Evolutionary conservation across 2,888 invertebrate species (phyloP).

Genomic region (Drosophila neotestacea): DNA sequence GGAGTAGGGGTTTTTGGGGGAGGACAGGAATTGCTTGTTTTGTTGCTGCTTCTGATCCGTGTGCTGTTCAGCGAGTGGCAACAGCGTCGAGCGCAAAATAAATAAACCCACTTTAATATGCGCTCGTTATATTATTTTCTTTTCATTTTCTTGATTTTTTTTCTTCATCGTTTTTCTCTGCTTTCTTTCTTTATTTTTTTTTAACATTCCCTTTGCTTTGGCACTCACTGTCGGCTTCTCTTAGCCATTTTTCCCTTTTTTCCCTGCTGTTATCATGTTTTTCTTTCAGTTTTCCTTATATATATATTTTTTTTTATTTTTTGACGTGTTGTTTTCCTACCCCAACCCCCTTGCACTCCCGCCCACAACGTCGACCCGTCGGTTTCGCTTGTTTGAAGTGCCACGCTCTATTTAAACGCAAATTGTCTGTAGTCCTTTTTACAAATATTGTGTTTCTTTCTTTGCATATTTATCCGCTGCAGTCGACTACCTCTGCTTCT

Average conservation of each 20-base stretch:
- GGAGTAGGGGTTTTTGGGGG: not conserved
- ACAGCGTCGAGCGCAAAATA: slow-evolving; percentile 76
- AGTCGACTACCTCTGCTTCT: slow-evolving; percentile 24
- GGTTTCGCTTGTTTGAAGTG: slow-evolving; percentile 77
- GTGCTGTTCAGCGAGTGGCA: slow-evolving; percentile 62
- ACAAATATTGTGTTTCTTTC: slow-evolving; percentile 74
- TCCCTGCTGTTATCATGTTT: slow-evolving; percentile 60
- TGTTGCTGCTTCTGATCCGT: slow-evolving; percentile 13
- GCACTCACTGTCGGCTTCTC: slow-evolving; percentile 30
- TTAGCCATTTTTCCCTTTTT: slow-evolving; percentile 20
- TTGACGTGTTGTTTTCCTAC: slow-evolving; percentile 52
- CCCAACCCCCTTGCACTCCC: not conserved
- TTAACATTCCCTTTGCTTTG: slow-evolving; percentile 23
- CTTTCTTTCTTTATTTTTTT: slow-evolving; percentile 11
- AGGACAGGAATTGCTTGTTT: slow-evolving; percentile 21
- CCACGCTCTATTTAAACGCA: slow-evolving; percentile 81
- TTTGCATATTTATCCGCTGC: slow-evolving; percentile 67
- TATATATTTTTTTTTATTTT: slow-evolving; percentile 45
- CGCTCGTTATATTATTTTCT: slow-evolving; percentile 81
- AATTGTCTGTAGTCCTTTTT: slow-evolving; percentile 81
- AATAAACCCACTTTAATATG: slow-evolving; percentile 82
- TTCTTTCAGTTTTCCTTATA: slow-evolving; percentile 34
- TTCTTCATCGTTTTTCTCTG: slow-evolving; percentile 21
- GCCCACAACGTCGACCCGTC: slow-evolving; percentile 14
- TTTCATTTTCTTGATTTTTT: slow-evolving; percentile 79